Conservation (phyloP, 2,797 vertebrate genomes). For the Cygnus olor region DNA sequence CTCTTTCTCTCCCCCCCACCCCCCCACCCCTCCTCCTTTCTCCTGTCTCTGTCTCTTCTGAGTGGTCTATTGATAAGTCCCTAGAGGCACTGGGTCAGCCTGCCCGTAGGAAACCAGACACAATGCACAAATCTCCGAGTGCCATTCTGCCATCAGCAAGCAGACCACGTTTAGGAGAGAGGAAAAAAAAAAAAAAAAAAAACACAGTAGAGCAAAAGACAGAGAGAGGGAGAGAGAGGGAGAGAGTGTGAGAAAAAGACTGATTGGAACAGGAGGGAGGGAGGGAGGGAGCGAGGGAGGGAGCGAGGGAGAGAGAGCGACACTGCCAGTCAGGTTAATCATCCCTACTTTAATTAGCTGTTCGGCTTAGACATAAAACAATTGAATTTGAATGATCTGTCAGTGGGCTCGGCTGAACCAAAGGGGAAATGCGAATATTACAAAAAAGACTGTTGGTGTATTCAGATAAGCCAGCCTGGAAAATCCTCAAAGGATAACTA, state of each 20-base stretch:
- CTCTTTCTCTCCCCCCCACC: slow-evolving; percentile 64
- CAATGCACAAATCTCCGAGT: slow-evolving; percentile 97
- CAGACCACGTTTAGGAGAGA: slow-evolving; percentile 89
- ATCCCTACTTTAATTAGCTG: slow-evolving; percentile 96
- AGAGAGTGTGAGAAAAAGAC: slow-evolving; percentile 72
- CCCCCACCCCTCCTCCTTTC: slow-evolving; percentile 81
- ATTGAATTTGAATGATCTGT: slow-evolving; percentile 91
- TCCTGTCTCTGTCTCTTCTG: slow-evolving; percentile 93
- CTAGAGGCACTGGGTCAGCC: slow-evolving; percentile 96
- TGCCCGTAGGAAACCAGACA: slow-evolving; percentile 99
- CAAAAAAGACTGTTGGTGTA: slow-evolving; percentile 84
- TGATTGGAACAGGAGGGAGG: slow-evolving; percentile 72
- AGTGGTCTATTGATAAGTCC: slow-evolving; percentile 99
- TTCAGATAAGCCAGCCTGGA: slow-evolving; percentile 81
- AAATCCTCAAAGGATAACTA: slow-evolving; percentile 85
- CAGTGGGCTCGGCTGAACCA: slow-evolving; percentile 87
- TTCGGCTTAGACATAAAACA: slow-evolving; percentile 91
- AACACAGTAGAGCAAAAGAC: slow-evolving; percentile 69
- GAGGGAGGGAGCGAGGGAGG: slow-evolving; percentile 65
- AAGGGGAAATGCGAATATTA: slow-evolving; percentile 86
- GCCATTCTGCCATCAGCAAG: slow-evolving; percentile 96
- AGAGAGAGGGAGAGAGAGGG: slow-evolving; percentile 50
- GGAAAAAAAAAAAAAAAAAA: slow-evolving; percentile 51
- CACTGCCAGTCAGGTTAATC: slow-evolving; percentile 97
- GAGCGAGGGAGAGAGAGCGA: slow-evolving; percentile 82